Evolutionary conservation across 2,797 vertebrate genomes (phyloP).

Genomic region (Acrocephalus scirpaceus): DNA sequence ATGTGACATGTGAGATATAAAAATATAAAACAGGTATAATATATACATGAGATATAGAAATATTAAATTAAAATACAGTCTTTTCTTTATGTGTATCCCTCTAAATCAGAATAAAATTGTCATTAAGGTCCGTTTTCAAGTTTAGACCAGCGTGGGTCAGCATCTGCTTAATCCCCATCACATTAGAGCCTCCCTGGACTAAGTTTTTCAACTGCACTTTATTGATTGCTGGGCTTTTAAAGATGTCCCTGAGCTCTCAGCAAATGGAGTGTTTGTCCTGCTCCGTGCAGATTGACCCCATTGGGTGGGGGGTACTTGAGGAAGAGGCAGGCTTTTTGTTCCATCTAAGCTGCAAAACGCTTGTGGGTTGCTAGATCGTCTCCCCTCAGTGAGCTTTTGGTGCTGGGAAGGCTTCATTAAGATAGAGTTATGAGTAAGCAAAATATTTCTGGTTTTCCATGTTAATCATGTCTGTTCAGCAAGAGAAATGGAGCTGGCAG

Average conservation of each 20-base stretch:
- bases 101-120: background rate
- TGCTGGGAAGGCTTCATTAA: background rate
- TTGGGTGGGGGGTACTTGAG: background rate
- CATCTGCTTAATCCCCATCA: background rate
- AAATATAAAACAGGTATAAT: background rate
- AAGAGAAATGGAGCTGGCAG: background rate
- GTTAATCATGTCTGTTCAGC: fast-evolving
- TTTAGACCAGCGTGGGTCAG: background rate
- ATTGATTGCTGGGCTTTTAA: background rate
- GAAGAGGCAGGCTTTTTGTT: background rate
- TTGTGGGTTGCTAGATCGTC: fast-evolving
- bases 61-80: fast-evolving
- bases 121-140: background rate
- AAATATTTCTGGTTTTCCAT: background rate
- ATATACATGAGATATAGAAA: fast-evolving
- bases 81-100: background rate
- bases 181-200: background rate
- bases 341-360: background rate
- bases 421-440: background rate
- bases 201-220: background rate
- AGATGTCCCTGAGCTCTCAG: background rate
- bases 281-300: fast-evolving
- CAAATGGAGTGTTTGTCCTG: background rate
- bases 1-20: background rate
- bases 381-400: background rate